These are phyloP conservation scores for Smithornis capensis DNA, from an alignment of 2,113 vertebrate species.

Conservation along the genomic window DNA sequence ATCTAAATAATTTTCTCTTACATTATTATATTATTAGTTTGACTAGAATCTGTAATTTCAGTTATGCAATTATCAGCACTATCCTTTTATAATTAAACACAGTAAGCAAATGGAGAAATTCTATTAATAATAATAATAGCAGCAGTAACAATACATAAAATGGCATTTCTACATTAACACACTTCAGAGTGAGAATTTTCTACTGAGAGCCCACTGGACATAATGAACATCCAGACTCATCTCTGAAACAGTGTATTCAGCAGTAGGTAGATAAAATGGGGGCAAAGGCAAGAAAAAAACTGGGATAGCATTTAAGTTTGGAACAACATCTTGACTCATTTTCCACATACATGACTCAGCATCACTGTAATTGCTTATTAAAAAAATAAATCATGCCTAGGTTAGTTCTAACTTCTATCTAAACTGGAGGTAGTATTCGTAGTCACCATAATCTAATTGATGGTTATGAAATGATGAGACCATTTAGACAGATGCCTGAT, in stretches of 20 bases:
- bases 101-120: neutral
- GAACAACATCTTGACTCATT: neutral
- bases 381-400: neutral
- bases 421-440: neutral
- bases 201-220: neutral
- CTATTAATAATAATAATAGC: neutral
- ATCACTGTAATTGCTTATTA: neutral
- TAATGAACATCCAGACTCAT: neutral
- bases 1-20: neutral
- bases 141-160: neutral
- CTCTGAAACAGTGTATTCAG: neutral
- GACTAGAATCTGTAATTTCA: neutral
- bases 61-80: neutral
- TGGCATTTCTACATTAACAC: neutral
- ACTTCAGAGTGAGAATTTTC: neutral
- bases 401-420: neutral
- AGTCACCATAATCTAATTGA: neutral
- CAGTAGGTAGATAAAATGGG: neutral
- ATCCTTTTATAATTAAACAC: neutral
- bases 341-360: neutral
- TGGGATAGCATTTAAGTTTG: neutral
- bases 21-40: neutral
- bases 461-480: neutral
- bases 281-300: neutral
- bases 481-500: conserved; percentile 33